Percentiles rank a stretch among this genome's conserved stretches.
Conservation (phyloP, 30 jellyfish, hydroid and myxozoan species). For the Cassiopea xamachana region DNA sequence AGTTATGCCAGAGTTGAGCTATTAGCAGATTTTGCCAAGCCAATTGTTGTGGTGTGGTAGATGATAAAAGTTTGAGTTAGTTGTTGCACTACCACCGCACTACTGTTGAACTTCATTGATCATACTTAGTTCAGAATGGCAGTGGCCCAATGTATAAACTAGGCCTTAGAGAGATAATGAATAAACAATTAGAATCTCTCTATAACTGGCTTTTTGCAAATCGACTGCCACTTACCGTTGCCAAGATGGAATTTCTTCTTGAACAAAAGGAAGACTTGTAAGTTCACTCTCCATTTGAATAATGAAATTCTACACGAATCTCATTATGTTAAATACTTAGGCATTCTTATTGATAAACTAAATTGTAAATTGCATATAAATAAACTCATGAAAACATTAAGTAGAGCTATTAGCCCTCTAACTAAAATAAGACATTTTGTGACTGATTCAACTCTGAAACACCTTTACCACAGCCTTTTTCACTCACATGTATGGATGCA, state of each 20-base stretch:
- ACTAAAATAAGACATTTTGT: not conserved
- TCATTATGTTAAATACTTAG: slow-evolving; percentile 3
- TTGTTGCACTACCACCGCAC: too few species aligned
- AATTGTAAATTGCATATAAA: not conserved
- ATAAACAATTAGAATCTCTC: slow-evolving; percentile 2
- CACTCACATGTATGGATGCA: slow-evolving; percentile 14
- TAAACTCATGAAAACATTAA: not conserved
- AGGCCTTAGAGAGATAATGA: not conserved
- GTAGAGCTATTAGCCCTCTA: not conserved
- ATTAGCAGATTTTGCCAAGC: too few species aligned
- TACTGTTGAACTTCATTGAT: too few species aligned
- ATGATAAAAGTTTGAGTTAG: too few species aligned
- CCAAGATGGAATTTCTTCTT: slow-evolving; percentile 8
- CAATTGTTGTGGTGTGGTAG: too few species aligned
- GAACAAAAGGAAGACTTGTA: not conserved
- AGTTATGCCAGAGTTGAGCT: too few species aligned
- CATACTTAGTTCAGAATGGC: too few species aligned
- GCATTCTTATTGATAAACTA: slow-evolving; percentile 7
- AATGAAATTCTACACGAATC: slow-evolving; percentile 4
- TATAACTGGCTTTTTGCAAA: slow-evolving; percentile 13
- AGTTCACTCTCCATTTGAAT: slow-evolving; percentile 18
- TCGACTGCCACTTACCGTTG: slow-evolving; percentile 12
- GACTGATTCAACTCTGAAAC: not conserved
- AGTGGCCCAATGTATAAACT: too few species aligned
- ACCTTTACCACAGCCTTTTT: slow-evolving; percentile 15